phyloP scores from a whole-genome alignment of 2,797 vertebrate genomes.

The Enteromius viviparus region DNA sequence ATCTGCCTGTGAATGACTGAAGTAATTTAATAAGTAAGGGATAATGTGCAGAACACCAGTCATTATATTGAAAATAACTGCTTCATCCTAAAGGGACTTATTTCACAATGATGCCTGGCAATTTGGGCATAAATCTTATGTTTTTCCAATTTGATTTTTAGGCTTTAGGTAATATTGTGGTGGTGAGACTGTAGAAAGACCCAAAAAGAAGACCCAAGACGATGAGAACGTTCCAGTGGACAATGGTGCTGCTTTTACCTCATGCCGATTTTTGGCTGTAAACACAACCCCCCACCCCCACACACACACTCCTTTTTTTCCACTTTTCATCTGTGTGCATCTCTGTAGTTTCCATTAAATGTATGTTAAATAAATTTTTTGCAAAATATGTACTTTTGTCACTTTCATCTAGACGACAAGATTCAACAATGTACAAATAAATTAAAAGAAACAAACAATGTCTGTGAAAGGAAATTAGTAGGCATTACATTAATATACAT shows the following conservation, averaged over 20 bases:
- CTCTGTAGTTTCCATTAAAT: not conserved
- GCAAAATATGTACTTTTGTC: not conserved
- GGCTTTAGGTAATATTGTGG: not conserved
- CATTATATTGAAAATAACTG: not conserved
- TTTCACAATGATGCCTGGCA: not conserved
- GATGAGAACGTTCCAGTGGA: too few relatives aligned
- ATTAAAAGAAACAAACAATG: not conserved
- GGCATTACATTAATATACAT: not conserved
- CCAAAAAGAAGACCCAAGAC: not conserved
- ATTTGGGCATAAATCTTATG: not conserved
- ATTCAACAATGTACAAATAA: slow-evolving; percentile 1
- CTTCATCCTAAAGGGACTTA: not conserved
- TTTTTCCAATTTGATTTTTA: not conserved
- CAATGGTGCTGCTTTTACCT: too few relatives aligned
- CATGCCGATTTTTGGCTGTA: too few relatives aligned
- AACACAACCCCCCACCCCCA: too few relatives aligned
- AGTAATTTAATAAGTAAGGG: not conserved
- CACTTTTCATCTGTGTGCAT: not conserved
- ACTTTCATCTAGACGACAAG: not conserved
- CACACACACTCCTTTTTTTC: too few relatives aligned
- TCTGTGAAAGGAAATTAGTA: not conserved
- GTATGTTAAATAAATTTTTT: not conserved
- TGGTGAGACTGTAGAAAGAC: not conserved
- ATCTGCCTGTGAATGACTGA: not conserved
- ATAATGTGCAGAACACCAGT: not conserved